These are phyloP conservation scores for Planococcus citri DNA, from an alignment of 1,140 invertebrate species.

Conservation along the genomic window DNA sequence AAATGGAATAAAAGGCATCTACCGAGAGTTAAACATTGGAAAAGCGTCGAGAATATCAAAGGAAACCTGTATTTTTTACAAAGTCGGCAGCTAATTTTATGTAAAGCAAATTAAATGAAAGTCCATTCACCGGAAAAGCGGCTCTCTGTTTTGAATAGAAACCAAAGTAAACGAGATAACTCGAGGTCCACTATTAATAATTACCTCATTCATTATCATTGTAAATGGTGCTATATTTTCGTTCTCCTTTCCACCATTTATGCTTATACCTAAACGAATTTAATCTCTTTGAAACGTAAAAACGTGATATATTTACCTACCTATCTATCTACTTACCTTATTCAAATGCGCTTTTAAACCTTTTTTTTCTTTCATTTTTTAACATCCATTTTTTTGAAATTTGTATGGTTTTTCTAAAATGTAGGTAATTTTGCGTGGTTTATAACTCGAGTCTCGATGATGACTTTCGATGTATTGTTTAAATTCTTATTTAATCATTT, in stretches of 20 bases:
- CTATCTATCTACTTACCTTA: too few species aligned
- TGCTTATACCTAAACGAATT: not conserved
- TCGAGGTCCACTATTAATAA: slow-evolving; percentile 13
- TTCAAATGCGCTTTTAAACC: not conserved
- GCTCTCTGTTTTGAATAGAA: slow-evolving; percentile 4
- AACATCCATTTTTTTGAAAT: too few species aligned
- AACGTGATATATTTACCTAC: too few species aligned
- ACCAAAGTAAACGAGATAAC: slow-evolving; percentile 15
- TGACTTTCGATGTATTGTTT: too few species aligned
- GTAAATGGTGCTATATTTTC: slow-evolving; percentile 5
- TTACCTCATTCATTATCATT: slow-evolving; percentile 16
- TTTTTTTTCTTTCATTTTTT: not conserved
- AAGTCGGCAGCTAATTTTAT: slow-evolving; percentile 14
- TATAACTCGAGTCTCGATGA: too few species aligned
- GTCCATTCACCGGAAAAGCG: slow-evolving; percentile 15
- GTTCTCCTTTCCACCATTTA: not conserved
- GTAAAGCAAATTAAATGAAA: slow-evolving; percentile 18
- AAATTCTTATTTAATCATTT: too few species aligned
- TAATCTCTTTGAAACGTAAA: not conserved
- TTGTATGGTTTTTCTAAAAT: too few species aligned
- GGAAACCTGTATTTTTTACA: not conserved
- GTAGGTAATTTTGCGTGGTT: too few species aligned
- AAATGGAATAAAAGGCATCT: slow-evolving; percentile 4
- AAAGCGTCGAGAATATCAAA: slow-evolving; percentile 4
- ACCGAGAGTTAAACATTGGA: not conserved